These are phyloP conservation scores for Tetragonula clypearis DNA, from an alignment of 1,140 invertebrate genomes.

Conservation along the genomic window DNA sequence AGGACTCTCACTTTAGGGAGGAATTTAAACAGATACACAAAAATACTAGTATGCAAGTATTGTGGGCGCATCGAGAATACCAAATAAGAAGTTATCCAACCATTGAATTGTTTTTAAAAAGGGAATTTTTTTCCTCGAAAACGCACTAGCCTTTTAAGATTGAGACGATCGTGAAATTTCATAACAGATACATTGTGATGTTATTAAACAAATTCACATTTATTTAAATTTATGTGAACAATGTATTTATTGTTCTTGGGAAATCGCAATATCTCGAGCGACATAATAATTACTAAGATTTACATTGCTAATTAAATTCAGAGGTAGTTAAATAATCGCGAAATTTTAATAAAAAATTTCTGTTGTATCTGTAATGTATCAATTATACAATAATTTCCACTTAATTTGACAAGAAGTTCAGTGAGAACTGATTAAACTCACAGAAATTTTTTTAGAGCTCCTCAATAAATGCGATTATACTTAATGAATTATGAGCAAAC, in stretches of 20 bases:
- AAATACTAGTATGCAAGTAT: slow-evolving; percentile 28
- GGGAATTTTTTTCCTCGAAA: slow-evolving; percentile 21
- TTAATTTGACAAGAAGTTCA: slow-evolving; percentile 14
- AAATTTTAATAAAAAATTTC: slow-evolving; percentile 13
- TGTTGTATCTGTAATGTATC: no score
- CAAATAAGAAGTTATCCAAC: slow-evolving; percentile 22
- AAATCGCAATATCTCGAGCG: background rate
- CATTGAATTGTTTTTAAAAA: slow-evolving; percentile 25
- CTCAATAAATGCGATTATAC: slow-evolving; percentile 65
- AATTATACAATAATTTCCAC: background rate
- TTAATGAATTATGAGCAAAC: slow-evolving; percentile 66
- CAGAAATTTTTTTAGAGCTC: slow-evolving; percentile 43
- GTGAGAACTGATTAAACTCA: slow-evolving; percentile 15
- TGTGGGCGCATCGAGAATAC: slow-evolving; percentile 1
- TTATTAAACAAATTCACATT: slow-evolving; percentile 36
- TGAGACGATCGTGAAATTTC: slow-evolving; percentile 6
- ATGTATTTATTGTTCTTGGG: background rate
- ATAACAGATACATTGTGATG: background rate
- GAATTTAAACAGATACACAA: slow-evolving; percentile 19
- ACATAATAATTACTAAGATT: background rate
- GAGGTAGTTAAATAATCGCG: slow-evolving; percentile 21
- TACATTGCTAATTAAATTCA: background rate
- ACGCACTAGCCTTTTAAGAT: slow-evolving; percentile 44
- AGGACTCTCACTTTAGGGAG: slow-evolving; percentile 32
- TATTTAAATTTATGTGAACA: background rate